These are phyloP conservation scores for Dichetophora obliterata DNA, from an alignment of 2,888 invertebrate genomes.

Conservation along the genomic window DNA sequence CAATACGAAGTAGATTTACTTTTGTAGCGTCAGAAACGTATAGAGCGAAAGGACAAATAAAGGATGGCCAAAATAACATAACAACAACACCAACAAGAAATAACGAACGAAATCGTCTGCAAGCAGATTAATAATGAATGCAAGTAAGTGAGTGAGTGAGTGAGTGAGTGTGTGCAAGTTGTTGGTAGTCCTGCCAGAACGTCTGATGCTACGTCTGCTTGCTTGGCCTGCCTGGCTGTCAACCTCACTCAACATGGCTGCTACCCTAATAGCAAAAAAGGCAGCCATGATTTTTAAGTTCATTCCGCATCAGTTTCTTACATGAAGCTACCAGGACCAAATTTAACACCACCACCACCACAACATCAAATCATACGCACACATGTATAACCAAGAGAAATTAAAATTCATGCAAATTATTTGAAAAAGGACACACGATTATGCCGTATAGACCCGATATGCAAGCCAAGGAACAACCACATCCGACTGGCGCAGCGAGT, in stretches of 20 bases:
- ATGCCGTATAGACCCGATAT: neutral
- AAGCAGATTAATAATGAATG: constrained; percentile 58
- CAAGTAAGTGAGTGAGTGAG: constrained; percentile 37
- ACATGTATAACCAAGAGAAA: constrained; percentile 42
- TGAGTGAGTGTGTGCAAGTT: constrained; percentile 39
- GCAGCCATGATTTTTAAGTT: constrained; percentile 65
- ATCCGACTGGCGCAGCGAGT: neutral
- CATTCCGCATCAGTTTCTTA: constrained; percentile 64
- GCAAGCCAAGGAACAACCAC: constrained; percentile 12
- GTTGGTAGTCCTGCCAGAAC: neutral
- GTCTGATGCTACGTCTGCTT: neutral
- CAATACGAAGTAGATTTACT: neutral
- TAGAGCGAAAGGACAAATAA: constrained; percentile 30
- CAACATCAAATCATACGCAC: constrained; percentile 49
- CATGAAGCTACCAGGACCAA: constrained; percentile 13
- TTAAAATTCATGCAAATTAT: constrained; percentile 63
- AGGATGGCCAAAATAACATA: neutral
- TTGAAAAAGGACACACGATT: constrained; percentile 35
- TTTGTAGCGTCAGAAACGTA: neutral
- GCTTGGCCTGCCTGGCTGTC: constrained; percentile 48
- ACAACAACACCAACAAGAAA: constrained; percentile 36
- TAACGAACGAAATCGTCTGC: constrained; percentile 56
- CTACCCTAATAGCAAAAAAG: constrained; percentile 41
- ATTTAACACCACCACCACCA: constrained; percentile 32
- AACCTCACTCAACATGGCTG: constrained; percentile 49